Evolutionary conservation across 2,113 vertebrate genomes (phyloP), one percentile per base, ranked within the genome.

Genomic region (Passer montanus): DNA sequence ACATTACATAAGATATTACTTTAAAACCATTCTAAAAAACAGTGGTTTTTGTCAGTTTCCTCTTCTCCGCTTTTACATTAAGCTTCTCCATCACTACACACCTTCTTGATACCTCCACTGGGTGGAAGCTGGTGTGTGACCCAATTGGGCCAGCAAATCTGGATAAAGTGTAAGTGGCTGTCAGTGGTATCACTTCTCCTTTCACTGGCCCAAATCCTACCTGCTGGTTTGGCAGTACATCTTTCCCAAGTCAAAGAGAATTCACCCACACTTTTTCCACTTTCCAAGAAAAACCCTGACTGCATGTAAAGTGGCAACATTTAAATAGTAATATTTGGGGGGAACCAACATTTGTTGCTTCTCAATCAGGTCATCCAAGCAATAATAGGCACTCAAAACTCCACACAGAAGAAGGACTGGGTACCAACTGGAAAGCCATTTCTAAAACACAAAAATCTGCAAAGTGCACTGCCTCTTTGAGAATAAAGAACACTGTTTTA

Each of bases 151-250:
- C 44, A 20, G 3, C 15, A 74, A 55, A 84, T 31, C 4, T 52
- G 60, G 30, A 62, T 56, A 39, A 86, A 58, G 9, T 10, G 9
- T 24, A 64, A 67, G n/a, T 16, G 3, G 7, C 0, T 77, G 11
- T 49, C 9, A 1, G 0, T 49, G 10, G 2, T 41, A 31, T 35
- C 1, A 1, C 9, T 63, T 2, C n/a, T 60, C 10, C 14, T 39
- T 82, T 47, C 14, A 7, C 16, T 41, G 24, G 35, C 23, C 30
- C 26, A 33, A 33, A 8, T 17, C 12, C 16, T 44, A 10, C 31
- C 52, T 66, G 8, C 43, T 67, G 35, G 3, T 21, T 16, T 63
- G 27, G 14, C 4, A 67, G 13, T 12, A 6, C 10, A 11, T 27
- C 20, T 41, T 78, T 78, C 24, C 16, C 19, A 59, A 52, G 31